Conservation (phyloP, 1,140 invertebrate genomes). For the Xylocopa sonorina region DNA sequence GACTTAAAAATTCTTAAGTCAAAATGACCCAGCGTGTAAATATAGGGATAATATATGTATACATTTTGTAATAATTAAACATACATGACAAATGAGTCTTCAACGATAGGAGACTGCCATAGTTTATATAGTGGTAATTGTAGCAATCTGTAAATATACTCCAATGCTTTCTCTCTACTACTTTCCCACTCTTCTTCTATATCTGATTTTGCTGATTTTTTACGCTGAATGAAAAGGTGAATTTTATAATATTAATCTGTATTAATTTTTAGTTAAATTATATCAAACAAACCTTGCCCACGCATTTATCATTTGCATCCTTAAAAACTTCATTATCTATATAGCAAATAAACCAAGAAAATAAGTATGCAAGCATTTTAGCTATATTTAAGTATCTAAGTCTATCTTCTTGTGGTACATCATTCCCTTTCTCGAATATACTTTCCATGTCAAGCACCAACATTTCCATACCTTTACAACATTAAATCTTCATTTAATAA, state of each 20-base stretch:
- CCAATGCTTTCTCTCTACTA: constrained; percentile 84
- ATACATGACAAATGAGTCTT: constrained; percentile 93
- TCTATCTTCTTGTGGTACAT: constrained; percentile 60
- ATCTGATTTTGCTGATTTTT: constrained; percentile 74
- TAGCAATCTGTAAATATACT: constrained; percentile 85
- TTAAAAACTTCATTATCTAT: constrained; percentile 70
- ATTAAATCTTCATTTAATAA: background rate
- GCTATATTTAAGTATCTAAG: constrained; percentile 60
- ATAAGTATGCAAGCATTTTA: constrained; percentile 77
- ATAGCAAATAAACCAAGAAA: constrained; percentile 69
- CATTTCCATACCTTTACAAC: constrained; percentile 57
- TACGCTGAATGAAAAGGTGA: constrained; percentile 62
- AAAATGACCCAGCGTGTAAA: too few relatives aligned
- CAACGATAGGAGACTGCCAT: constrained; percentile 91
- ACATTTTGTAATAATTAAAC: constrained; percentile 53
- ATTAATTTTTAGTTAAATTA: constrained; percentile 21
- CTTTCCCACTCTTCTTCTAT: constrained; percentile 83
- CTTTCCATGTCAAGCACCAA: constrained; percentile 67
- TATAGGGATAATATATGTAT: too few relatives aligned
- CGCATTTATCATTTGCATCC: constrained; percentile 65
- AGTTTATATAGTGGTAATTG: constrained; percentile 88
- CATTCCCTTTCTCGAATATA: constrained; percentile 44
- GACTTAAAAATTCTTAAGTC: too few relatives aligned
- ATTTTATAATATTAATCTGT: constrained; percentile 1
- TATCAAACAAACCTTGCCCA: constrained; percentile 72